phyloP scores from a whole-genome alignment of 2,113 vertebrate genomes.

The Junco hyemalis region DNA sequence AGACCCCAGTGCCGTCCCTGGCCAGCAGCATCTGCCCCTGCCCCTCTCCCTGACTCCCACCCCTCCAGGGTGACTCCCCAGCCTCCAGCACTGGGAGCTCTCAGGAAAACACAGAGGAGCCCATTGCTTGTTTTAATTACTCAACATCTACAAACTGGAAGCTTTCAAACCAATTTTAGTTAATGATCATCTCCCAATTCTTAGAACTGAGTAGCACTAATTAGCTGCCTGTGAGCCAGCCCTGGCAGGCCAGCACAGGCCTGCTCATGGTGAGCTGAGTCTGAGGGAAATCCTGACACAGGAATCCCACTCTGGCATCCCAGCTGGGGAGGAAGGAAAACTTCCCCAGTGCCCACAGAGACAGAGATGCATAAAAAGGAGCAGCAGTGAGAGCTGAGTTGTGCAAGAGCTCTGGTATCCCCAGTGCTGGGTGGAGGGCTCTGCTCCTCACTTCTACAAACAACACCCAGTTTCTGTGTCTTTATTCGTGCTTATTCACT shows the following conservation, averaged over 20 bases:
- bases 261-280: background rate
- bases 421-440: slow-evolving; percentile 27
- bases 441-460: slow-evolving; percentile 12
- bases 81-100: background rate
- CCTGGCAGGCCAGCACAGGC: background rate
- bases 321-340: slow-evolving; percentile 74
- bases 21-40: background rate
- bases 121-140: background rate
- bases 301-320: background rate
- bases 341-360: slow-evolving; percentile 67
- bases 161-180: background rate
- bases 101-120: background rate
- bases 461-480: slow-evolving; percentile 50
- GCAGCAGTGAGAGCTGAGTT: background rate
- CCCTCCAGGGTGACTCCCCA: background rate
- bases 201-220: rapidly evolving
- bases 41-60: rapidly evolving
- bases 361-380: background rate
- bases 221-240: background rate
- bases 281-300: background rate
- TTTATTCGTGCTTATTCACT: slow-evolving; percentile 54
- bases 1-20: rapidly evolving
- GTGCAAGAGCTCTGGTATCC: slow-evolving; percentile 44
- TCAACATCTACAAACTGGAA: background rate
- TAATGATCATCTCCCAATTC: background rate